A percentile compares a stretch with the other conserved stretches of the same genome.
These are phyloP conservation scores for Nibea coibor DNA, from an alignment of 2,113 vertebrate genomes.

Conservation along the genomic window DNA sequence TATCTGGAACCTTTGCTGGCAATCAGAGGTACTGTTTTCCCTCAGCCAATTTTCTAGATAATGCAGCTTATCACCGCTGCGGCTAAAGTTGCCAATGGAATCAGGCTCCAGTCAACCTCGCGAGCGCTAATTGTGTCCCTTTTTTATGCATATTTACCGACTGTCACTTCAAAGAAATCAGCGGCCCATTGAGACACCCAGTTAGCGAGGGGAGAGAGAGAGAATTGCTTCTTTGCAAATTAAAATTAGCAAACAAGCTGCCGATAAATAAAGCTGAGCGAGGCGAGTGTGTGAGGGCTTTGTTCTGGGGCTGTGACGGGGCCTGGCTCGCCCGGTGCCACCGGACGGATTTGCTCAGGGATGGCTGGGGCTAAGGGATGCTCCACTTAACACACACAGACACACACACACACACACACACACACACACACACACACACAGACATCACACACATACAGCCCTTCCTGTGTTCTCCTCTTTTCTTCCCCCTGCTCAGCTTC, in stretches of 20 bases:
- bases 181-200: constrained; percentile 95
- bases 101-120: constrained; percentile 97
- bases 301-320: constrained; percentile 82
- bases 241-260: constrained; percentile 99
- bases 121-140: constrained; percentile 98
- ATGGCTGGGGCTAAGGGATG: constrained; percentile 76
- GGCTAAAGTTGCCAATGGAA: constrained; percentile 99
- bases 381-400: constrained; percentile 69
- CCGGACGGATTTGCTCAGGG: constrained; percentile 78
- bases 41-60: constrained; percentile 99
- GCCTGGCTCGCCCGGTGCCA: constrained; percentile 53
- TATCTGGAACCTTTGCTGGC: constrained; percentile 99
- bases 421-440: constrained; percentile 15
- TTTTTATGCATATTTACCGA: constrained; percentile 99
- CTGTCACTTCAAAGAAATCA: constrained; percentile 99
- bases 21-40: constrained; percentile 99
- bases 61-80: constrained; percentile 99
- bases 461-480: constrained; percentile 66
- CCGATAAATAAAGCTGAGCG: constrained; percentile 97
- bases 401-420: constrained; percentile 46
- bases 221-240: constrained; percentile 97
- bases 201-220: constrained; percentile 85
- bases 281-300: constrained; percentile 87
- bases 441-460: constrained; percentile 22
- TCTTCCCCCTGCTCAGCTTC: constrained; percentile 66